Conservation (phyloP, 2,888 invertebrate genomes). For the Pyrgus malvae region DNA sequence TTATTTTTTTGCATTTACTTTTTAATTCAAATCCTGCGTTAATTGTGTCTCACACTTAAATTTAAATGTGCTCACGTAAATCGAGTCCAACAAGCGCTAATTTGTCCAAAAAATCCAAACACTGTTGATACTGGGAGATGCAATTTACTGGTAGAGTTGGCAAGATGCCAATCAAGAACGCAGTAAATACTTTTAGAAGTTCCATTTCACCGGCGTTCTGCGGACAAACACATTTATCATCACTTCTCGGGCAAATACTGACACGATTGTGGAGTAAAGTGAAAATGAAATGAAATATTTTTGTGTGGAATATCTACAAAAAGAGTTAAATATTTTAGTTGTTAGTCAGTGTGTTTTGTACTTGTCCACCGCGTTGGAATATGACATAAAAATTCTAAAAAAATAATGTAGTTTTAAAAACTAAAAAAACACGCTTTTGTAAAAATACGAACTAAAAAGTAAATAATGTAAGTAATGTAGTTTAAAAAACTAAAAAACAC, state of each 20-base stretch:
- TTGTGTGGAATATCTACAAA: too few relatives aligned
- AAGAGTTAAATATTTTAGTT: too few relatives aligned
- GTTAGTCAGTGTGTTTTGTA: too few relatives aligned
- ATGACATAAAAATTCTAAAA: too few relatives aligned
- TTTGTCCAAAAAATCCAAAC: conserved; percentile 15
- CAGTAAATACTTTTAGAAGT: conserved; percentile 41
- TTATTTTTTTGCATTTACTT: too few relatives aligned
- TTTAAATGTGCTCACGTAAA: not conserved
- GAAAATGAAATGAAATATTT: too few relatives aligned
- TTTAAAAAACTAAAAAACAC: too few relatives aligned
- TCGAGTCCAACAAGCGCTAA: not conserved
- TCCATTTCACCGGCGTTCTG: conserved; percentile 48
- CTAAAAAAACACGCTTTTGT: too few relatives aligned
- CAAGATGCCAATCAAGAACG: conserved; percentile 39
- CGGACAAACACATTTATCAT: conserved; percentile 33
- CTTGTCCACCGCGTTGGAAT: too few relatives aligned
- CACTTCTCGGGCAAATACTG: conserved; percentile 4
- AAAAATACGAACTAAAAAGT: too few relatives aligned
- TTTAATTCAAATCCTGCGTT: not conserved
- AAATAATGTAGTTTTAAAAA: too few relatives aligned
- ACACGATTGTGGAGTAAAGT: not conserved
- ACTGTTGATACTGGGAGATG: conserved; percentile 35
- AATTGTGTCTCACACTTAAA: not conserved
- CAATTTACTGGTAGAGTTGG: conserved; percentile 32
- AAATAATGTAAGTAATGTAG: too few relatives aligned